phyloP scores from a whole-genome alignment of 2,888 invertebrate genomes.

The Hydriomena furcata region DNA sequence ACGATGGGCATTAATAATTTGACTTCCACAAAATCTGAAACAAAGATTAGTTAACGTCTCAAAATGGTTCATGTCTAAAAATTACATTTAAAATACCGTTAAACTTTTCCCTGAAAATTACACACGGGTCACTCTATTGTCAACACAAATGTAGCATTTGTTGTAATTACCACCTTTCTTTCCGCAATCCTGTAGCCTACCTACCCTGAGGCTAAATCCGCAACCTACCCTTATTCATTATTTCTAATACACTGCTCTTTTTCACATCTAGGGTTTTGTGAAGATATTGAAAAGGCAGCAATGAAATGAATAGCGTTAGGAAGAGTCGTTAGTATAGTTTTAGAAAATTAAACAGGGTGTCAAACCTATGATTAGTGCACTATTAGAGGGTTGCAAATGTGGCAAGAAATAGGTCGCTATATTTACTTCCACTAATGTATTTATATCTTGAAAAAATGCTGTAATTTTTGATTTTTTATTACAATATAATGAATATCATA shows the following conservation, averaged over 20 bases:
- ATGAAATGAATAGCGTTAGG: constrained; percentile 33
- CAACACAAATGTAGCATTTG: constrained; percentile 71
- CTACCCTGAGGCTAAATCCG: constrained; percentile 43
- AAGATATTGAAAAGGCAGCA: constrained; percentile 29
- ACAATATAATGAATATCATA: too few relatives aligned
- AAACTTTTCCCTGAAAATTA: constrained; percentile 26
- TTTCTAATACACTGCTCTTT: constrained; percentile 41
- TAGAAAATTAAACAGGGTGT: constrained; percentile 54
- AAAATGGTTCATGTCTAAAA: too few relatives aligned
- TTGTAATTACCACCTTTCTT: constrained; percentile 70
- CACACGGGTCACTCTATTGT: constrained; percentile 51
- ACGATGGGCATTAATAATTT: too few relatives aligned
- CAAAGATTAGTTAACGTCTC: too few relatives aligned
- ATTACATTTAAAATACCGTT: background rate
- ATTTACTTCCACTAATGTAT: constrained; percentile 42
- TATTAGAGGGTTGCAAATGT: constrained; percentile 69
- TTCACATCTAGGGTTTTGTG: background rate
- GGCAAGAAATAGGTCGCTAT: constrained; percentile 55
- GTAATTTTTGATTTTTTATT: too few relatives aligned
- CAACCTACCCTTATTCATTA: constrained; percentile 4
- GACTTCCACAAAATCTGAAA: too few relatives aligned
- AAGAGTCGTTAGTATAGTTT: constrained; percentile 1
- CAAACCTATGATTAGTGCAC: constrained; percentile 78
- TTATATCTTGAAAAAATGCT: too few relatives aligned
- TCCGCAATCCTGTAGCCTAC: constrained; percentile 71